A percentile compares a stretch with the other conserved stretches of the same genome.
Evolutionary conservation across 1,140 invertebrate genomes (phyloP).

Genomic region (Bombus superbus): DNA sequence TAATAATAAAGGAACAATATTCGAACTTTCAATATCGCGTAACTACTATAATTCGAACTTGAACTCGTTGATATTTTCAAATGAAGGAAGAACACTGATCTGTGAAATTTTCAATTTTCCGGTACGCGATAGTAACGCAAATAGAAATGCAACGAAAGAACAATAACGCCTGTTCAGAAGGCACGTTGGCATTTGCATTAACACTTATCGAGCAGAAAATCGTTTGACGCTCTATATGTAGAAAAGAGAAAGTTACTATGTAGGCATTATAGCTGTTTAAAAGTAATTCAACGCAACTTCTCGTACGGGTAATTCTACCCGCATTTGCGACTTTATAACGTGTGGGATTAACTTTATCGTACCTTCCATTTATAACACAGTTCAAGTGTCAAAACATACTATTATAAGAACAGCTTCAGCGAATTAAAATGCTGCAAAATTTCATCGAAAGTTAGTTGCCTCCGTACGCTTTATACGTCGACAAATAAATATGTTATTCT

Average conservation of each 20-base stretch:
- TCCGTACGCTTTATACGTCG: no score
- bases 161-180: neutral
- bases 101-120: neutral
- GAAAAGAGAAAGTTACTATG: slow-evolving; percentile 35
- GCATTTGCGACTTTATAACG: neutral
- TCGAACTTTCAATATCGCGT: no score
- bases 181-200: slow-evolving; percentile 5
- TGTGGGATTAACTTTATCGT: neutral
- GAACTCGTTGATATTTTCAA: neutral
- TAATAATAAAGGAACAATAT: no score
- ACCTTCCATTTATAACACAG: neutral
- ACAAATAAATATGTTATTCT: no score
- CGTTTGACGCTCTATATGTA: slow-evolving; percentile 23
- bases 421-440: neutral
- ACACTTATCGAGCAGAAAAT: slow-evolving; percentile 1
- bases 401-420: neutral
- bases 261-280: neutral
- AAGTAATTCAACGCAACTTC: neutral
- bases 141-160: no score
- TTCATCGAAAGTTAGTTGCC: neutral
- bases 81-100: no score
- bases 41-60: neutral
- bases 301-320: neutral
- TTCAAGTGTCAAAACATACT: neutral
- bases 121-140: no score